Percentiles rank a stretch among this genome's conserved stretches.
Conservation (phyloP, 2,888 invertebrate genomes). For the Pammene fasciana region DNA sequence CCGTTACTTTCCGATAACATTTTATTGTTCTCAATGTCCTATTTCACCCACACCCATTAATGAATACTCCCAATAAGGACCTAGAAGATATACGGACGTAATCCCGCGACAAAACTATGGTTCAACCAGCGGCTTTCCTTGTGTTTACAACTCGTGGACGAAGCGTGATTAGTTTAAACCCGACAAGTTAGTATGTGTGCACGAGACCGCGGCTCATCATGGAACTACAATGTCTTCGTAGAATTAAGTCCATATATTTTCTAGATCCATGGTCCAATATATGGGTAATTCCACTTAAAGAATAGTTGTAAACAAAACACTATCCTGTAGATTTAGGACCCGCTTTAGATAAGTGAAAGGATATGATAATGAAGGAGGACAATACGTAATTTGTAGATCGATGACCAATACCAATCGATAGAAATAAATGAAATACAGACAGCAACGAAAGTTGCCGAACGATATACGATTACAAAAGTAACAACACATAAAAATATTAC, state of each 20-base stretch:
- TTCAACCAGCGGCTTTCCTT: too few species aligned
- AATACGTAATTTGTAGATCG: conserved; percentile 29
- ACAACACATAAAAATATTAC: too few species aligned
- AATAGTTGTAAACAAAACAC: conserved; percentile 28
- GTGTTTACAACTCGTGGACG: too few species aligned
- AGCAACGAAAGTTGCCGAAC: background rate
- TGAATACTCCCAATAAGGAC: conserved; percentile 52
- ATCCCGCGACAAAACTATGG: too few species aligned
- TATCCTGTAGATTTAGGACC: conserved; percentile 33
- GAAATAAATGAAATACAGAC: background rate
- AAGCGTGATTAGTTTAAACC: too few species aligned
- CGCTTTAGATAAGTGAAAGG: conserved; percentile 36
- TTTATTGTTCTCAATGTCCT: conserved; percentile 62
- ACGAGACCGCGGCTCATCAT: too few species aligned
- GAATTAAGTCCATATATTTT: too few species aligned
- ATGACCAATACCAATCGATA: background rate
- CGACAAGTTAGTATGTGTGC: too few species aligned
- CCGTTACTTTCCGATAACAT: conserved; percentile 61
- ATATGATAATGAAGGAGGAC: conserved; percentile 20
- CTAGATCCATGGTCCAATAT: conserved; percentile 49
- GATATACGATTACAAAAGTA: too few species aligned
- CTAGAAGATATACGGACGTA: too few species aligned
- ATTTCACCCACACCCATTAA: conserved; percentile 64
- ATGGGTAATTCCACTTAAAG: conserved; percentile 53
- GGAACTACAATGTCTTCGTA: too few species aligned